Percentiles rank a stretch among this genome's conserved stretches.
Conservation (phyloP, 1,140 invertebrate species). For the Rhopalosiphum padi region DNA sequence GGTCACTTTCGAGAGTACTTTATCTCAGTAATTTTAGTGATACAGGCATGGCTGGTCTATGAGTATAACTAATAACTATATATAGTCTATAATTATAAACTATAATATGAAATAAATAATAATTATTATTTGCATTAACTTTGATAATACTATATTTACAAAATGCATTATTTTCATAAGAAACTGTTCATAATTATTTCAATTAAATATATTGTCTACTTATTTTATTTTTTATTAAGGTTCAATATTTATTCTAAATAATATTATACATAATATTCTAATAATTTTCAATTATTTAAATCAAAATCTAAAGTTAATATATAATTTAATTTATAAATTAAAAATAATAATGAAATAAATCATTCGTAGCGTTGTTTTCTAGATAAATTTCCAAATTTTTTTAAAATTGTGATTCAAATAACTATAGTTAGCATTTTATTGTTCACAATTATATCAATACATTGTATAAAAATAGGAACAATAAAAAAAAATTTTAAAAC, state of each 20-base stretch:
- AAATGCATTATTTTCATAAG: not conserved
- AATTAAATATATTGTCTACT: not conserved
- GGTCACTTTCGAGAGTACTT: not conserved
- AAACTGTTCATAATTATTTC: not conserved
- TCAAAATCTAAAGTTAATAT: too few species aligned
- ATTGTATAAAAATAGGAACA: not conserved
- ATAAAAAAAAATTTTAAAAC: not conserved
- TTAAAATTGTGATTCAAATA: not conserved
- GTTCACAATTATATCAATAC: not conserved
- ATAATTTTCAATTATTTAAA: not conserved
- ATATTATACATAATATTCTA: too few species aligned
- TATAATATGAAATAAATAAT: not conserved
- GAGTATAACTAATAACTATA: not conserved
- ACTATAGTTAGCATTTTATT: not conserved
- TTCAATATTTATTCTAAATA: not conserved
- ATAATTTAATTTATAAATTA: too few species aligned
- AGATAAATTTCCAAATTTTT: not conserved
- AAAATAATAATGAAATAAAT: not conserved
- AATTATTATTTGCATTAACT: not conserved
- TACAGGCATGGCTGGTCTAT: not conserved
- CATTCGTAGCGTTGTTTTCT: not conserved
- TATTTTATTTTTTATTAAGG: not conserved
- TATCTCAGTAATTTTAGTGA: not conserved
- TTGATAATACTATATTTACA: not conserved
- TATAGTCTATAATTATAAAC: not conserved